Percentiles rank a stretch among this genome's conserved stretches.
These are phyloP conservation scores for Urocynchramus pylzowi DNA, from an alignment of 2,113 vertebrate genomes.

Conservation along the genomic window DNA sequence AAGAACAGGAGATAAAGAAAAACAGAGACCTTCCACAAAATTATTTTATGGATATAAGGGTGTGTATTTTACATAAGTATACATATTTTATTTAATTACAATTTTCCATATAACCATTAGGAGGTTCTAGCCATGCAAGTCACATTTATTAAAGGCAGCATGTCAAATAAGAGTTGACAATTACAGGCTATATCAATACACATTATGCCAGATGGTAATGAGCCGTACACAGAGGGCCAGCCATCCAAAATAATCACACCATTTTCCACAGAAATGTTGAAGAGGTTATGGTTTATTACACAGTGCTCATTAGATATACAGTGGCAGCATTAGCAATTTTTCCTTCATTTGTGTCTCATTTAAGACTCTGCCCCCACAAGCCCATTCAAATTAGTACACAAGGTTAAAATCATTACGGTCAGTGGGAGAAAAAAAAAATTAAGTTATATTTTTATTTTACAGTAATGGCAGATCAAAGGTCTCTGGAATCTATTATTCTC, in stretches of 20 bases:
- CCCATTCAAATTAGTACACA: conserved; percentile 77
- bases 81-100: conserved; percentile 71
- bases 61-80: conserved; percentile 53
- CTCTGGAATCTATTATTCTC: conserved; percentile 69
- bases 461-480: conserved; percentile 74
- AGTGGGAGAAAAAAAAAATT: conserved; percentile 50
- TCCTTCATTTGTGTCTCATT: conserved; percentile 81
- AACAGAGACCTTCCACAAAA: conserved; percentile 1
- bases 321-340: conserved; percentile 80
- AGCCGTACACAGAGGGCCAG: conserved; percentile 83
- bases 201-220: conserved; percentile 91
- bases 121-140: conserved; percentile 80
- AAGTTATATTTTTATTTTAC: conserved; percentile 72
- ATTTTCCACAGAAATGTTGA: conserved; percentile 82
- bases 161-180: conserved; percentile 95
- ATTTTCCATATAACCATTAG: conserved; percentile 77
- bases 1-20: neutral
- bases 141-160: conserved; percentile 95
- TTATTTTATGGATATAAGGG: neutral
- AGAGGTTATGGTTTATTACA: conserved; percentile 89
- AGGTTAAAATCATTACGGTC: conserved; percentile 80
- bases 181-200: conserved; percentile 95
- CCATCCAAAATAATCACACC: conserved; percentile 84
- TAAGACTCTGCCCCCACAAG: conserved; percentile 75
- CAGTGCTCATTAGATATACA: conserved; percentile 83